Percentiles rank a stretch among this genome's conserved stretches.
These are phyloP conservation scores for Gryllus bimaculatus DNA, from an alignment of 1,140 invertebrate genomes.

Conservation along the genomic window DNA sequence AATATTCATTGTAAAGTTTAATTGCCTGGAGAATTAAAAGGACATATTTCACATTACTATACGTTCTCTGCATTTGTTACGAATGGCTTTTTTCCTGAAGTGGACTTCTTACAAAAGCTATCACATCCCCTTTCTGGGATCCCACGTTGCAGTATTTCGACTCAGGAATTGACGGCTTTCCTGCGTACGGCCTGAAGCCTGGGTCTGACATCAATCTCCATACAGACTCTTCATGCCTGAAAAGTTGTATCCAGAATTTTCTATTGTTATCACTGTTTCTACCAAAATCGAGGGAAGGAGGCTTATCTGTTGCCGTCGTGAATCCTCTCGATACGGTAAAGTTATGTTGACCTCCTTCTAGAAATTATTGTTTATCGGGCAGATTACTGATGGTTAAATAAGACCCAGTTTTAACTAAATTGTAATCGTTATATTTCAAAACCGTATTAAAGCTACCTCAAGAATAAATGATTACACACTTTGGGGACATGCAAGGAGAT, in stretches of 20 bases:
- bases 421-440: too few relatives aligned
- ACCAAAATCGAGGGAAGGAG: constrained; percentile 52
- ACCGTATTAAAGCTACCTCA: too few relatives aligned
- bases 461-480: too few relatives aligned
- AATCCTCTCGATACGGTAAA: constrained; percentile 82
- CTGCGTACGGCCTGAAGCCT: constrained; percentile 73
- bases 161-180: constrained; percentile 75
- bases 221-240: constrained; percentile 79
- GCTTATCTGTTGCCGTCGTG: constrained; percentile 85
- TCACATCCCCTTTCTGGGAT: constrained; percentile 50
- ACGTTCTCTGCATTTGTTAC: constrained; percentile 1
- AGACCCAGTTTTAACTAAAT: too few relatives aligned
- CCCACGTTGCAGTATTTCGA: constrained; percentile 48
- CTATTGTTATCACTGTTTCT: constrained; percentile 70
- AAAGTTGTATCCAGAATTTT: constrained; percentile 75
- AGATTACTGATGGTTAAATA: too few relatives aligned
- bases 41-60: background rate
- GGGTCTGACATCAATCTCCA: constrained; percentile 79
- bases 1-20: too few relatives aligned
- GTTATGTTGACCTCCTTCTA: constrained; percentile 40
- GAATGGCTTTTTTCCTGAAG: constrained; percentile 35
- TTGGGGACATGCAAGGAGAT: too few relatives aligned
- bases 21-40: too few relatives aligned
- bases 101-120: constrained; percentile 47
- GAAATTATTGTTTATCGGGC: background rate